These are phyloP conservation scores for Crambe crambe DNA, from an alignment of 37 sponge, comb jelly and placozoan genomes.

Conservation along the genomic window DNA sequence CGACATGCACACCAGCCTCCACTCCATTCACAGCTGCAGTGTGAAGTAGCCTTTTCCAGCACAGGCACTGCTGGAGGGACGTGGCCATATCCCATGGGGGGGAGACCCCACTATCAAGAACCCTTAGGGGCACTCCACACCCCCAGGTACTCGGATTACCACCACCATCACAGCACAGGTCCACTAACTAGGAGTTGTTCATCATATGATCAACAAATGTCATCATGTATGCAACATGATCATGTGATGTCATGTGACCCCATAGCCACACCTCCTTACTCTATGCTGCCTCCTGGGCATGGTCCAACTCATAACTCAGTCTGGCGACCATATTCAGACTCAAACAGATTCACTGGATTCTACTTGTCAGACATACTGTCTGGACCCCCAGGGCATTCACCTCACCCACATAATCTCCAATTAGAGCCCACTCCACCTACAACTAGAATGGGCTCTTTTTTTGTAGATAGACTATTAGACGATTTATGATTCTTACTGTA, in stretches of 20 bases:
- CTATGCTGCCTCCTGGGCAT: slow-evolving; percentile 11
- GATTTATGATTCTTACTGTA: background rate
- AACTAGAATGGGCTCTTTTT: slow-evolving; percentile 14
- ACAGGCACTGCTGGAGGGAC: too few species aligned
- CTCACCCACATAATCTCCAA: background rate
- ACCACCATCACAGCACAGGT: background rate
- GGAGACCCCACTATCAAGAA: too few species aligned
- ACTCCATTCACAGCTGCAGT: too few species aligned
- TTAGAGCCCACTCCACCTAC: slow-evolving; percentile 8
- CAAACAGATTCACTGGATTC: slow-evolving; percentile 12
- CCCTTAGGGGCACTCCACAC: too few species aligned
- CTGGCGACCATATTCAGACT: slow-evolving; percentile 46
- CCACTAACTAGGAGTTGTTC: background rate
- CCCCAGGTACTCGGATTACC: background rate
- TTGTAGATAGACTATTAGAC: slow-evolving; percentile 33
- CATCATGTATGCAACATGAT: slow-evolving; percentile 1
- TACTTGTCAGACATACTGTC: slow-evolving; percentile 23
- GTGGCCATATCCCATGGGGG: background rate
- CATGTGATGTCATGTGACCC: slow-evolving; percentile 21
- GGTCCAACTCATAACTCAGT: background rate
- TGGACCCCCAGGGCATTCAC: background rate
- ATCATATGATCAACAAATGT: background rate
- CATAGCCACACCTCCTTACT: slow-evolving; percentile 13
- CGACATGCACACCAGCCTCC: too few species aligned
- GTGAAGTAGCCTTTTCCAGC: too few species aligned